Conservation (phyloP, 1,140 invertebrate genomes). For the Coenobita brevimanus region DNA sequence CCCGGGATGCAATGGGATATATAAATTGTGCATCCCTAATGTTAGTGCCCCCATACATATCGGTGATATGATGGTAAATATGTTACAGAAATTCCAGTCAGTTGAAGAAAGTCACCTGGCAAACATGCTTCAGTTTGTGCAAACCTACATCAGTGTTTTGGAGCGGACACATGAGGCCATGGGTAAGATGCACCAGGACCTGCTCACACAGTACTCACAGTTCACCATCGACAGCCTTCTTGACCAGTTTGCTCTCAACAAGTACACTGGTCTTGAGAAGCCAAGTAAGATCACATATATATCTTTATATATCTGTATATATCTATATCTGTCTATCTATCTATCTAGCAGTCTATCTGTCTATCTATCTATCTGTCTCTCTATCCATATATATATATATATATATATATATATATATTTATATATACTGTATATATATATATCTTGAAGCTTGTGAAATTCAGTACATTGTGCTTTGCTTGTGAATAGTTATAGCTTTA, state of each 20-base stretch:
- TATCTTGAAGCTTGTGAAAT: background rate
- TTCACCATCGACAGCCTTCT: slow-evolving; percentile 93
- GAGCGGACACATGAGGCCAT: slow-evolving; percentile 81
- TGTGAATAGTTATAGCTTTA: no score
- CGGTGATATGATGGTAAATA: no score
- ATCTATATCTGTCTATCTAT: no score
- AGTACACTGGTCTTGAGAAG: slow-evolving; percentile 92
- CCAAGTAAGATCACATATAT: slow-evolving; percentile 78
- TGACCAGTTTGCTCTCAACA: slow-evolving; percentile 91
- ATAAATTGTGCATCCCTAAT: no score
- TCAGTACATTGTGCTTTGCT: background rate
- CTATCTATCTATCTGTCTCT: no score
- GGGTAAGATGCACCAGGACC: slow-evolving; percentile 88
- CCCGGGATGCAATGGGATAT: no score
- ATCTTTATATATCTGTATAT: no score
- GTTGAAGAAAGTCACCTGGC: slow-evolving; percentile 92
- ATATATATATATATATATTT: no score
- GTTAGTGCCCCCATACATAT: no score
- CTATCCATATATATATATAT: no score
- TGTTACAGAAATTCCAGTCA: slow-evolving; percentile 91
- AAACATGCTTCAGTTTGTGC: slow-evolving; percentile 96
- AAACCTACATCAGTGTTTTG: slow-evolving; percentile 82
- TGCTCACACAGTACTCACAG: slow-evolving; percentile 90
- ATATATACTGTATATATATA: no score
- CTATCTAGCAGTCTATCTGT: no score